Evolutionary conservation across 2,113 vertebrate genomes (phyloP).

Genomic region (Aspidoscelis tigris): DNA sequence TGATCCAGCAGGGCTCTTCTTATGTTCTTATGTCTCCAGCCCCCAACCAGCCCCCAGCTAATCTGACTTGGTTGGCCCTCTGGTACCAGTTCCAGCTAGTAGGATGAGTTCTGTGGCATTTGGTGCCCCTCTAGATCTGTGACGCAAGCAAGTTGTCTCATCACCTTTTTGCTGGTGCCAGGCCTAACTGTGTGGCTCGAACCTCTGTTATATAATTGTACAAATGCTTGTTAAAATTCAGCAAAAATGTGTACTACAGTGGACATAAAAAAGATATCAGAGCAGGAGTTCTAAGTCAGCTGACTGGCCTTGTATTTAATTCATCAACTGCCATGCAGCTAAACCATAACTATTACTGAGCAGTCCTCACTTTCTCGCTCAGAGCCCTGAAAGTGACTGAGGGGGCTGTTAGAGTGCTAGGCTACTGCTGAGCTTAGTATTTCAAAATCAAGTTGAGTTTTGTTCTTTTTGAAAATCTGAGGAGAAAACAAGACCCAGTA

Average conservation of each 20-base stretch:
- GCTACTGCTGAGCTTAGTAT: too few species aligned
- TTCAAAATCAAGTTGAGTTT: too few species aligned
- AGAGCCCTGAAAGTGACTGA: too few species aligned
- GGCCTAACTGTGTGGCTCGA: too few species aligned
- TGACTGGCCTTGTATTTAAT: background rate
- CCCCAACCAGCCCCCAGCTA: too few species aligned
- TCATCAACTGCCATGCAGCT: background rate
- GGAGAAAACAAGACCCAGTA: background rate
- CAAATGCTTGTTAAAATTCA: slow-evolving; percentile 50
- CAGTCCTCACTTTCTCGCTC: too few species aligned
- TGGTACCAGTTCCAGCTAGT: background rate
- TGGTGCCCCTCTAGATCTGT: background rate
- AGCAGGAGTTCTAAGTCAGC: background rate
- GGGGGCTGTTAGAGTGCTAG: too few species aligned
- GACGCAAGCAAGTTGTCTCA: too few species aligned
- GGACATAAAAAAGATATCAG: background rate
- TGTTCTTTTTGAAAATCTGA: background rate
- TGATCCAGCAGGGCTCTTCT: too few species aligned
- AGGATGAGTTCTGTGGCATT: slow-evolving; percentile 45
- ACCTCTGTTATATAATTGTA: slow-evolving; percentile 9
- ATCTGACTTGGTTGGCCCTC: too few species aligned
- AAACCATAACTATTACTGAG: background rate
- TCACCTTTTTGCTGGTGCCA: too few species aligned
- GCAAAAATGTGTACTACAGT: slow-evolving; percentile 41
- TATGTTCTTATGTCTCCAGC: too few species aligned